phyloP scores from a whole-genome alignment of 1,140 invertebrate genomes.

The Euwallacea similis region DNA sequence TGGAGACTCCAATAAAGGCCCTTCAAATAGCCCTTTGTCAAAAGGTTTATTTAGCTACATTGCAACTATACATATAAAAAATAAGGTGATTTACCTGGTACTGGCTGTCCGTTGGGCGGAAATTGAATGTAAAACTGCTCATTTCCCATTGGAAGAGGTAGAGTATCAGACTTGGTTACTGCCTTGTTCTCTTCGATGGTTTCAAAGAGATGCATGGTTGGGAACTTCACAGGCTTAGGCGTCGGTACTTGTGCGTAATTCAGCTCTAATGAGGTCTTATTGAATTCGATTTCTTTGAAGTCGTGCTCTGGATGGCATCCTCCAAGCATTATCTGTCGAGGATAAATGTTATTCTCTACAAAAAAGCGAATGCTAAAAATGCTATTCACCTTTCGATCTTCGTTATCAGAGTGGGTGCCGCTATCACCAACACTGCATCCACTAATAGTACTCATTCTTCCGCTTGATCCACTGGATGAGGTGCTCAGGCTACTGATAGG shows the following conservation, averaged over 20 bases:
- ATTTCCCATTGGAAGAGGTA: constrained; percentile 14
- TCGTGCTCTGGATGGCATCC: constrained; percentile 44
- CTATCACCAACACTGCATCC: constrained; percentile 78
- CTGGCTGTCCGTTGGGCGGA: constrained; percentile 57
- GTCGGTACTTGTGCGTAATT: constrained; percentile 48
- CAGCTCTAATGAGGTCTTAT: constrained; percentile 41
- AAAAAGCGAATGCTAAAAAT: too few relatives aligned
- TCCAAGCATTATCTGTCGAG: constrained; percentile 41
- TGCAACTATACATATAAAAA: neutral
- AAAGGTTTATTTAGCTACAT: neutral
- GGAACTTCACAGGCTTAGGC: constrained; percentile 48
- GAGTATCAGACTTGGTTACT: constrained; percentile 31
- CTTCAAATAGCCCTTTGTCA: constrained; percentile 2
- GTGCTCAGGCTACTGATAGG: constrained; percentile 75
- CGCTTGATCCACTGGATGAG: constrained; percentile 75
- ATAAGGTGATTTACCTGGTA: constrained; percentile 50
- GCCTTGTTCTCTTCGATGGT: constrained; percentile 47
- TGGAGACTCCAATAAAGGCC: neutral
- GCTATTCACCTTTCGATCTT: constrained; percentile 67
- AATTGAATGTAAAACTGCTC: constrained; percentile 58
- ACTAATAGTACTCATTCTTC: constrained; percentile 73
- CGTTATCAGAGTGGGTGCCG: constrained; percentile 80
- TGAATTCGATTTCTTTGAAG: constrained; percentile 44
- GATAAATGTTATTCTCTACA: neutral
- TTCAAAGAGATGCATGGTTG: constrained; percentile 37